These are phyloP conservation scores for Macrocentrus cingulum DNA, from an alignment of 1,140 invertebrate species.

Conservation along the genomic window DNA sequence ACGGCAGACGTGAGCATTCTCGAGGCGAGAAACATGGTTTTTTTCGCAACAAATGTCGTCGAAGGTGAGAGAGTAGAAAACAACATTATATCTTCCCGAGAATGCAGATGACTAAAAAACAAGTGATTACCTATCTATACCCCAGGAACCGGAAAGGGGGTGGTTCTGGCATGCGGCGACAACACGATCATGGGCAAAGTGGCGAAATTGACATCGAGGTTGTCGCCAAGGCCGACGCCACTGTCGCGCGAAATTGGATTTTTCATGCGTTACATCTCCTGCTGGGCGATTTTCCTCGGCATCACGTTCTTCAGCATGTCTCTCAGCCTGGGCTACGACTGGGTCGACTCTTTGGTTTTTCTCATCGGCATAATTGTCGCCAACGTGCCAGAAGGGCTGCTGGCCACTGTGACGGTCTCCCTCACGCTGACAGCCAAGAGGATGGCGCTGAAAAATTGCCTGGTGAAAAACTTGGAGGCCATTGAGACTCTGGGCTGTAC, in stretches of 20 bases:
- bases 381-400: constrained; percentile 80
- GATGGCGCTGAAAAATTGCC: constrained; percentile 76
- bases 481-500: constrained; percentile 79
- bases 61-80: constrained; percentile 61
- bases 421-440: constrained; percentile 74
- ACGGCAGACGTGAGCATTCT: constrained; percentile 68
- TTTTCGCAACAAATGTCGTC: constrained; percentile 78
- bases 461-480: constrained; percentile 79
- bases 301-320: constrained; percentile 74
- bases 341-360: constrained; percentile 79
- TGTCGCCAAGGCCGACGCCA: constrained; percentile 74
- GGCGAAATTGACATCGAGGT: constrained; percentile 74
- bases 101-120: background rate
- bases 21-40: constrained; percentile 76
- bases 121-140: constrained; percentile 49
- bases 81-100: background rate
- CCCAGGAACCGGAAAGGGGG: constrained; percentile 63
- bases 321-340: constrained; percentile 69
- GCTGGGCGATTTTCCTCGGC: constrained; percentile 74
- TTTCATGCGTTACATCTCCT: constrained; percentile 72
- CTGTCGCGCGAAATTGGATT: constrained; percentile 76
- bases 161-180: constrained; percentile 81
- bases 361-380: constrained; percentile 85
- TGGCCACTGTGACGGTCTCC: constrained; percentile 80
- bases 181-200: constrained; percentile 83